Evolutionary conservation across 2,797 vertebrate genomes (phyloP), one percentile per base, ranked within the genome.

Genomic region (Tadarida brasiliensis): DNA sequence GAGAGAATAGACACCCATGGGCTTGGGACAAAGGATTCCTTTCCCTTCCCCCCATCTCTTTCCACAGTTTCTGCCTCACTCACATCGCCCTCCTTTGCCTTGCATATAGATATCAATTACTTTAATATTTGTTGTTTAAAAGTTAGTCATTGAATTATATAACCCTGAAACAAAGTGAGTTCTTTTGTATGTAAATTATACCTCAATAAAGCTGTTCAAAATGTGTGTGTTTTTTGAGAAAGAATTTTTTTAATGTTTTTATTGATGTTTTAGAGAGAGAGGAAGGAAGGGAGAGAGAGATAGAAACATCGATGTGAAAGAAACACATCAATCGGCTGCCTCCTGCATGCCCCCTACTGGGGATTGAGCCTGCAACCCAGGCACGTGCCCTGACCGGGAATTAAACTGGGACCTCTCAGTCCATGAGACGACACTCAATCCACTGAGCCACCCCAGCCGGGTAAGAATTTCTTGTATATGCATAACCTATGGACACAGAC

Each of bases 141-240:
- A 68, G 7, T 30, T 57, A 67, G 59, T 26, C 92, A 39, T 4
- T 63, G 30, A 47, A 35, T 26, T 63, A 4, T 63, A 4, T 20
- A 86, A 35, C 26, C 33, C 63, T 94, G 87, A 91, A 90, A 78
- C 59, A 90, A 61, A 95, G 28, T 24, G 4, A 92, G 51, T 76
- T 51, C 30, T 56, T 39, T 24, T 19, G 22, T 28, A 33, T 30
- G 14, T 54, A 92, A 95, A 88, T 74, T n/a, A 83, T 22, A 81
- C 33, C 14, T 93, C 33, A 85, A 82, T 70, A 85, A 76, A 95
- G 7, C 33, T 90, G 6, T 80, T 84, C 47, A 85, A 94, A 87
- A 28, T 44, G 39, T 44, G 39, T 44, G 39, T 44, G 39, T 44
- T 44, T 44, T 44, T 44, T 44, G 39, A 49, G 87, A 51, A 70